These are phyloP conservation scores for Pristionchus entomophagus DNA, from an alignment of 2,888 invertebrate genomes.

Conservation along the genomic window DNA sequence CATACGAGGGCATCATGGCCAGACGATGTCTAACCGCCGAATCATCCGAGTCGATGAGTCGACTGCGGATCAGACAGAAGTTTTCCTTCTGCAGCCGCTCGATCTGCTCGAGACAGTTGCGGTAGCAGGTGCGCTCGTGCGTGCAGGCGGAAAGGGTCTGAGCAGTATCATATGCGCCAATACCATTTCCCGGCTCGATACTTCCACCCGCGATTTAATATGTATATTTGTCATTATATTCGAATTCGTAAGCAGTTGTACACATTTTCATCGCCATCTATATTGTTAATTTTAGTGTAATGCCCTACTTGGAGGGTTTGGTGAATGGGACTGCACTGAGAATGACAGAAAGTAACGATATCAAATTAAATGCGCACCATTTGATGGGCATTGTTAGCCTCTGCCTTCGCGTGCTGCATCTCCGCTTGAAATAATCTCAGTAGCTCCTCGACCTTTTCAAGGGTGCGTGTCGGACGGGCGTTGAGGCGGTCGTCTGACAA, in stretches of 20 bases:
- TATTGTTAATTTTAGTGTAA: too few relatives aligned
- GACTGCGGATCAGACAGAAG: conserved; percentile 62
- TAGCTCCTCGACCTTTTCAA: conserved; percentile 66
- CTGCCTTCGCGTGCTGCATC: conserved; percentile 62
- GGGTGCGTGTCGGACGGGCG: conserved; percentile 45
- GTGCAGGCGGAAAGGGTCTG: conserved; percentile 61
- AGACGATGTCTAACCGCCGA: conserved; percentile 51
- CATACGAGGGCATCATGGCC: conserved; percentile 72
- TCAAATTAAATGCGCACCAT: conserved; percentile 49
- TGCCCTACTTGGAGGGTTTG: too few relatives aligned
- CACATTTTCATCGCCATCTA: too few relatives aligned
- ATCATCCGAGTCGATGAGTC: conserved; percentile 41
- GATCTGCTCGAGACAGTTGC: conserved; percentile 70
- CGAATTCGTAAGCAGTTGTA: too few relatives aligned
- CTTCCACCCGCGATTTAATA: too few relatives aligned
- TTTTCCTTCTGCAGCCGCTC: conserved; percentile 73
- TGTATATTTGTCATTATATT: too few relatives aligned
- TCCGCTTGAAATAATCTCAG: conserved; percentile 63
- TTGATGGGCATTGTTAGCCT: conserved; percentile 66
- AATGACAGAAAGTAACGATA: neutral
- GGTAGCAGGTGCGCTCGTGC: conserved; percentile 66
- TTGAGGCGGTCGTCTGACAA: neutral
- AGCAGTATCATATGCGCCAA: too few relatives aligned
- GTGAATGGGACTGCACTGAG: too few relatives aligned
- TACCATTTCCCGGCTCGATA: too few relatives aligned